Conservation (phyloP, 2,797 vertebrate species). For the Sebastes trivittatus region DNA sequence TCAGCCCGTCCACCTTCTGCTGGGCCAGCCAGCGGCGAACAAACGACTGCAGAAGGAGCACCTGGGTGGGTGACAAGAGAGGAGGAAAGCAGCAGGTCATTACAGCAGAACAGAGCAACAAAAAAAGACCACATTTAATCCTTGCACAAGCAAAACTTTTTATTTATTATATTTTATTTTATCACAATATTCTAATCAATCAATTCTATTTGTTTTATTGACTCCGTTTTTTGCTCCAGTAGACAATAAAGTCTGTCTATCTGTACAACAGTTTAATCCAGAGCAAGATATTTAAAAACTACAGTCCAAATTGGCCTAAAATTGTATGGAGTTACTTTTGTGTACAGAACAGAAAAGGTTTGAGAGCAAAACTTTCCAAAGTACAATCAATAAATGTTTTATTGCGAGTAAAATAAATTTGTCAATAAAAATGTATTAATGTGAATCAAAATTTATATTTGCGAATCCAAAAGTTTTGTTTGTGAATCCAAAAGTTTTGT, state of each 20-base stretch:
- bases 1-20: constrained; percentile 75
- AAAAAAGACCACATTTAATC: neutral
- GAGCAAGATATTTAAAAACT: neutral
- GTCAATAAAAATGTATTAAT: no score
- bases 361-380: no score
- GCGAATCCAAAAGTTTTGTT: no score
- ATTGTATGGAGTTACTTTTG: no score
- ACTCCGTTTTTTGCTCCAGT: neutral
- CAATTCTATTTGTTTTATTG: neutral
- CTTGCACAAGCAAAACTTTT: neutral
- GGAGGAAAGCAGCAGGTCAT: neutral
- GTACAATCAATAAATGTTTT: no score
- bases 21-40: constrained; percentile 86
- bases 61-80: constrained; percentile 64
- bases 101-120: neutral
- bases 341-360: no score
- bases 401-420: no score
- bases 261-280: neutral
- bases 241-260: neutral
- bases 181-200: neutral
- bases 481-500: no score
- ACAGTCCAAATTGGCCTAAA: no score
- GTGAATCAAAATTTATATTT: no score
- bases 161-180: neutral
- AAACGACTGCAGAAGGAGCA: constrained; percentile 86